Evolutionary conservation across 1,140 invertebrate genomes (phyloP).

Genomic region (Prorops nasuta): DNA sequence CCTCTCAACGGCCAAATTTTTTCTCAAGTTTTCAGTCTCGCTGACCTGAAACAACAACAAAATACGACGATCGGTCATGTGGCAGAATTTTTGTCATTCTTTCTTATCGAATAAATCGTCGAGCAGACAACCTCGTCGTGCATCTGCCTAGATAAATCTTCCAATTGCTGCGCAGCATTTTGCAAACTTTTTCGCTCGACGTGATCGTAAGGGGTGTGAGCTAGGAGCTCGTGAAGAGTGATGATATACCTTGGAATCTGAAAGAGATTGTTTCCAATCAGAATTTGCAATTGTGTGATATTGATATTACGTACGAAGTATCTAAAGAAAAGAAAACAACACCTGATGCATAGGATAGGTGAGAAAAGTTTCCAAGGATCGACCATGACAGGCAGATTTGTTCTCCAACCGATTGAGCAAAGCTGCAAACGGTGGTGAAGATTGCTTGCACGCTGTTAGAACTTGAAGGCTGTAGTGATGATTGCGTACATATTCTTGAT

Average conservation of each 20-base stretch:
- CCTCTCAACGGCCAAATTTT: conserved; percentile 89
- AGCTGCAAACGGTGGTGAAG: conserved; percentile 73
- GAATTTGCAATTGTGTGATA: background rate
- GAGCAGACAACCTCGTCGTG: conserved; percentile 88
- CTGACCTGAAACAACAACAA: conserved; percentile 68
- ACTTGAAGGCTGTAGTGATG: conserved; percentile 95
- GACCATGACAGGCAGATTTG: conserved; percentile 81
- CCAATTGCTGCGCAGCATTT: conserved; percentile 84
- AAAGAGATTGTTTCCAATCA: conserved; percentile 5
- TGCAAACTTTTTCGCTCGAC: conserved; percentile 89
- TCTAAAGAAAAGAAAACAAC: too few relatives aligned
- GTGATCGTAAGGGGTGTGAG: conserved; percentile 91
- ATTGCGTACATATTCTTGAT: conserved; percentile 92
- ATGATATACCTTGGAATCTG: conserved; percentile 92
- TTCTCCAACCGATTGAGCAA: conserved; percentile 82
- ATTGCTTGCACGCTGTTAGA: conserved; percentile 89
- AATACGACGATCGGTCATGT: too few relatives aligned
- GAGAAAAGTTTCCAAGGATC: conserved; percentile 85
- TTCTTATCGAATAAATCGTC: too few relatives aligned
- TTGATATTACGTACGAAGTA: too few relatives aligned
- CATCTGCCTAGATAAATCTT: conserved; percentile 82
- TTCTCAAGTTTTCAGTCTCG: conserved; percentile 91
- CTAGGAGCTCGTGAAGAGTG: conserved; percentile 85
- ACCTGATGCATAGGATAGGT: conserved; percentile 97
- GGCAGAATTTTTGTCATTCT: too few relatives aligned